phyloP scores from a whole-genome alignment of 2,888 invertebrate genomes.

The Furcula furcula region DNA sequence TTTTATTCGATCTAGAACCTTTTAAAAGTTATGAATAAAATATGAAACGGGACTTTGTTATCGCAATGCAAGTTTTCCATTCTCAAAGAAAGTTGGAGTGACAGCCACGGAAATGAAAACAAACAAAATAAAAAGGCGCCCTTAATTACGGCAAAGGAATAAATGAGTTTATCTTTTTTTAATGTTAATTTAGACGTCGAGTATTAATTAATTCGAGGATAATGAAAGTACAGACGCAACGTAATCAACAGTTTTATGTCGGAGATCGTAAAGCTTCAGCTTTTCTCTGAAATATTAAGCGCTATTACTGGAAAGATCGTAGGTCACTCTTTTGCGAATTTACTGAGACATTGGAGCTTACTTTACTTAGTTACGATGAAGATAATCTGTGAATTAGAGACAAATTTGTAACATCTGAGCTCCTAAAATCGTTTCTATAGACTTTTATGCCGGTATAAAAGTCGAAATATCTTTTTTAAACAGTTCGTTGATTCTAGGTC shows the following conservation, averaged over 20 bases:
- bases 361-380: too few species aligned
- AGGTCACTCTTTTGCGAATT: too few species aligned
- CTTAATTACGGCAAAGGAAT: conserved; percentile 1
- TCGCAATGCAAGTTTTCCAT: not conserved
- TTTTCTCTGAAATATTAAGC: too few species aligned
- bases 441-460: not conserved
- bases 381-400: not conserved
- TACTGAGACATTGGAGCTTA: not conserved
- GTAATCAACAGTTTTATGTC: too few species aligned
- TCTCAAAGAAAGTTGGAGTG: conserved; percentile 7
- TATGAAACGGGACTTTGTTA: conserved; percentile 7
- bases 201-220: too few species aligned
- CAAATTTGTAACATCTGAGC: not conserved
- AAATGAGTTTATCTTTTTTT: not conserved
- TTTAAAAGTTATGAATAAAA: conserved; percentile 12
- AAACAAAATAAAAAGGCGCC: conserved; percentile 4
- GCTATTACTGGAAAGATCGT: too few species aligned
- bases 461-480: too few species aligned
- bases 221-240: too few species aligned
- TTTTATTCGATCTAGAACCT: conserved; percentile 4
- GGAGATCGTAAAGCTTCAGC: too few species aligned
- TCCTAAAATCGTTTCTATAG: not conserved
- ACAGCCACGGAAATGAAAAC: conserved; percentile 5
- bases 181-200: not conserved
- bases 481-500: too few species aligned